Percentiles rank a stretch among this genome's conserved stretches.
phyloP scores from a whole-genome alignment of 1,140 invertebrate species.

The Drosophila saltans region DNA sequence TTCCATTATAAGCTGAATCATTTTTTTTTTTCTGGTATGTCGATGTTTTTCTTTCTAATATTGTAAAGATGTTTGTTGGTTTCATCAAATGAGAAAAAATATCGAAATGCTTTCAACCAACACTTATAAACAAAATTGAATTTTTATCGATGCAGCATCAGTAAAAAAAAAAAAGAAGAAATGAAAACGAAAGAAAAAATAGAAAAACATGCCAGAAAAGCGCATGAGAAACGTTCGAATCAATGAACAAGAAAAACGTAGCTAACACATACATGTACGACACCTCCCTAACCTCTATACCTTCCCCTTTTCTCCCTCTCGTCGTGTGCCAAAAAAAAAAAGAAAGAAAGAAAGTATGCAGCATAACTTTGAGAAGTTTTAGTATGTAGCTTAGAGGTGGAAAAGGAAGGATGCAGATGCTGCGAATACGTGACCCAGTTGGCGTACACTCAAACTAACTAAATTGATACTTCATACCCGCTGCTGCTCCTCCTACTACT shows the following conservation, averaged over 20 bases:
- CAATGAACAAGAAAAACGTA: slow-evolving; percentile 78
- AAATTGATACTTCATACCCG: slow-evolving; percentile 41
- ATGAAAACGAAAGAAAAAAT: slow-evolving; percentile 16
- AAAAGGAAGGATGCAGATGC: slow-evolving; percentile 36
- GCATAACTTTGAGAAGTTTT: slow-evolving; percentile 48
- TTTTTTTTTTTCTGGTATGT: neutral
- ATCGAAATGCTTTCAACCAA: slow-evolving; percentile 11
- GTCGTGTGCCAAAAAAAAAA: slow-evolving; percentile 10
- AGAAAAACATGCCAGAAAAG: slow-evolving; percentile 41
- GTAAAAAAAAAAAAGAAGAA: slow-evolving; percentile 17
- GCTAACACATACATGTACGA: slow-evolving; percentile 19
- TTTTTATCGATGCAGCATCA: slow-evolving; percentile 67
- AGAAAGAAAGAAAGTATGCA: slow-evolving; percentile 63
- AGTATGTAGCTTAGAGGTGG: slow-evolving; percentile 23
- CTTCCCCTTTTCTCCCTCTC: neutral
- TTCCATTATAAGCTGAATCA: too few relatives aligned
- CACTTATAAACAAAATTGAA: slow-evolving; percentile 70
- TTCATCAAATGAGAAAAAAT: neutral
- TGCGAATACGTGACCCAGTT: slow-evolving; percentile 70
- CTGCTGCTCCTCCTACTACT: slow-evolving; percentile 6
- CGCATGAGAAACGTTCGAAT: slow-evolving; percentile 53
- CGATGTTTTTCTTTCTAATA: neutral
- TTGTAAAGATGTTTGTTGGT: neutral
- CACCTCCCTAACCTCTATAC: neutral
- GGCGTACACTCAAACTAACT: slow-evolving; percentile 51